A percentile compares a stretch with the other conserved stretches of the same genome.
These are phyloP conservation scores for Atta cephalotes DNA, from an alignment of 1,140 invertebrate species.

Conservation along the genomic window DNA sequence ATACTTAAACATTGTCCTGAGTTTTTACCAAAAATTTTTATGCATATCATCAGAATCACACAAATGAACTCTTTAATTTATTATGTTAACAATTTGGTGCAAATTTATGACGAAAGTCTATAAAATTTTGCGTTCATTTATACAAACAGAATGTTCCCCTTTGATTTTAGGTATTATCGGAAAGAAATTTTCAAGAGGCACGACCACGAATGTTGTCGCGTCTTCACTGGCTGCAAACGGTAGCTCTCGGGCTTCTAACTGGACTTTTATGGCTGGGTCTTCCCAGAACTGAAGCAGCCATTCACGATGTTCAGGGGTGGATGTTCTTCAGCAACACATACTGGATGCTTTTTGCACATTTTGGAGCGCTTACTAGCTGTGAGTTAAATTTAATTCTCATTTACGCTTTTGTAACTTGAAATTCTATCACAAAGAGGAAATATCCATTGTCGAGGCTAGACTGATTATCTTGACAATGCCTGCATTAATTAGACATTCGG, in stretches of 20 bases:
- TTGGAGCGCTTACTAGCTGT: constrained; percentile 93
- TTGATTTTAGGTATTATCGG: constrained; percentile 88
- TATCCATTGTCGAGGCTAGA: constrained; percentile 3
- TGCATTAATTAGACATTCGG: constrained; percentile 3
- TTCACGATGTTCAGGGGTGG: constrained; percentile 94
- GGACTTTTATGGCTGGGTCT: constrained; percentile 94
- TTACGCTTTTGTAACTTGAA: background rate
- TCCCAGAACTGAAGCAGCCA: constrained; percentile 90
- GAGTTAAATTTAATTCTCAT: constrained; percentile 80
- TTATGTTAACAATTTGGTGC: background rate
- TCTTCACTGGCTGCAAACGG: constrained; percentile 93
- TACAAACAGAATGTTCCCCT: background rate
- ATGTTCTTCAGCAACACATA: constrained; percentile 95
- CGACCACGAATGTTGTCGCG: constrained; percentile 92
- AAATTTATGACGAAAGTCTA: background rate
- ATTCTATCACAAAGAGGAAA: background rate
- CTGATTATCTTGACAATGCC: constrained; percentile 53
- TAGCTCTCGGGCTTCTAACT: constrained; percentile 91
- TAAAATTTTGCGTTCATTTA: too few species aligned
- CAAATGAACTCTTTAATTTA: background rate
- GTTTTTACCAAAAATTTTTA: background rate
- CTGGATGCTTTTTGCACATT: constrained; percentile 95
- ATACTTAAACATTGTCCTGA: background rate
- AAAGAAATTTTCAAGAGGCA: constrained; percentile 93
- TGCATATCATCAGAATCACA: too few species aligned